phyloP scores from a whole-genome alignment of 2,888 invertebrate species.

The Andrena flavipes region DNA sequence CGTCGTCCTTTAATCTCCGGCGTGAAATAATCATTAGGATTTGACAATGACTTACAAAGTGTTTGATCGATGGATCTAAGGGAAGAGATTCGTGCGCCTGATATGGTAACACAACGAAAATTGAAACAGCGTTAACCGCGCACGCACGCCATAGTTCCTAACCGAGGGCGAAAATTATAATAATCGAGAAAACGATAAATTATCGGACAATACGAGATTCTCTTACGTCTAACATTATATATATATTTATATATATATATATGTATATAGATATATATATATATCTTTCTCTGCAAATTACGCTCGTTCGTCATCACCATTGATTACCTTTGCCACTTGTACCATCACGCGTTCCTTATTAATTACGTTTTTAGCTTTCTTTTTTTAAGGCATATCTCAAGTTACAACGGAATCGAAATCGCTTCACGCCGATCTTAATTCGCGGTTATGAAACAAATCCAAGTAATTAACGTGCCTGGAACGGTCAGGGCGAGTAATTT shows the following conservation, averaged over 20 bases:
- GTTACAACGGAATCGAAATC: constrained; percentile 41
- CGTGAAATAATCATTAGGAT: constrained; percentile 17
- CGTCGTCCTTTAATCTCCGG: constrained; percentile 25
- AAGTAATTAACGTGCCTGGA: neutral
- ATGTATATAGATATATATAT: constrained; percentile 38
- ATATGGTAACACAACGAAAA: constrained; percentile 56
- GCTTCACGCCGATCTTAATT: constrained; percentile 14
- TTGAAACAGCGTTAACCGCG: constrained; percentile 36
- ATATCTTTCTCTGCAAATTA: constrained; percentile 42
- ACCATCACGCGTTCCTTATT: constrained; percentile 56
- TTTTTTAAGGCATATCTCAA: constrained; percentile 62
- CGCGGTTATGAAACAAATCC: constrained; percentile 10
- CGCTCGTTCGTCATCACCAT: constrained; percentile 56
- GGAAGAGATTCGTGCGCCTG: constrained; percentile 53
- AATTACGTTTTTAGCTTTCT: constrained; percentile 45
- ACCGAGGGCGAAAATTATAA: constrained; percentile 1
- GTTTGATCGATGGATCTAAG: constrained; percentile 36
- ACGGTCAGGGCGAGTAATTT: neutral
- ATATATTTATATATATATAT: constrained; percentile 44
- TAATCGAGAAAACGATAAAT: constrained; percentile 44
- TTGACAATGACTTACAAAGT: constrained; percentile 25
- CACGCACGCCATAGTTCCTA: constrained; percentile 25
- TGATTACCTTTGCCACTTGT: constrained; percentile 60
- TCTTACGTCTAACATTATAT: constrained; percentile 50
- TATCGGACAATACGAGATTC: constrained; percentile 46